phyloP scores from a whole-genome alignment of 2,113 vertebrate species.

The Vireo altiloquus region DNA sequence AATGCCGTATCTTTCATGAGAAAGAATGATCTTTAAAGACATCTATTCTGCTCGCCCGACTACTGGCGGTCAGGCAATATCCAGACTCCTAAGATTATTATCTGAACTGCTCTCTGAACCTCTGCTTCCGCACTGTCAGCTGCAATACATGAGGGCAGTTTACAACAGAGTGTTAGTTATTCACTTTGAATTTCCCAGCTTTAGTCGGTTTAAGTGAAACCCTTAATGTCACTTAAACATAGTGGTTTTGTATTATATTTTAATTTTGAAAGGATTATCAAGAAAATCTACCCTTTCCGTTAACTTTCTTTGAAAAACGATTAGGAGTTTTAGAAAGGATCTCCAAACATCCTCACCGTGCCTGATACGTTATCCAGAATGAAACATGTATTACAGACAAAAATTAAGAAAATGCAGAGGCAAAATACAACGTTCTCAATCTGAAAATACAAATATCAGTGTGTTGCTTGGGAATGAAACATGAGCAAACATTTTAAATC shows the following conservation, averaged over 20 bases:
- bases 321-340: conserved; percentile 67
- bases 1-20: not conserved
- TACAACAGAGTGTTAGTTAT: conserved; percentile 42
- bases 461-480: conserved; percentile 51
- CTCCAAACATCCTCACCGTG: conserved; percentile 64
- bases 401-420: conserved; percentile 51
- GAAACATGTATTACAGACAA: conserved; percentile 46
- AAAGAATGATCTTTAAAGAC: conserved; percentile 1
- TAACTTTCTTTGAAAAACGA: conserved; percentile 72
- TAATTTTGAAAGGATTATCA: conserved; percentile 79
- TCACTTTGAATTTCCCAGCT: conserved; percentile 63
- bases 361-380: conserved; percentile 63
- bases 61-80: not conserved
- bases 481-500: conserved; percentile 62
- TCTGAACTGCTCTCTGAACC: conserved; percentile 63
- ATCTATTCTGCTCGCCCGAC: not conserved
- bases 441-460: conserved; percentile 51
- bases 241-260: conserved; percentile 60
- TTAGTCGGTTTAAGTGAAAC: conserved; percentile 62
- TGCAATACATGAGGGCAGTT: conserved; percentile 59
- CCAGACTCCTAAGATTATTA: conserved; percentile 23
- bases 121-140: conserved; percentile 56
- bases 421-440: conserved; percentile 62
- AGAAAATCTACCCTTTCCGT: conserved; percentile 71
- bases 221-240: conserved; percentile 69